phyloP scores from a whole-genome alignment of 2,797 vertebrate species.

The Karalla daura region DNA sequence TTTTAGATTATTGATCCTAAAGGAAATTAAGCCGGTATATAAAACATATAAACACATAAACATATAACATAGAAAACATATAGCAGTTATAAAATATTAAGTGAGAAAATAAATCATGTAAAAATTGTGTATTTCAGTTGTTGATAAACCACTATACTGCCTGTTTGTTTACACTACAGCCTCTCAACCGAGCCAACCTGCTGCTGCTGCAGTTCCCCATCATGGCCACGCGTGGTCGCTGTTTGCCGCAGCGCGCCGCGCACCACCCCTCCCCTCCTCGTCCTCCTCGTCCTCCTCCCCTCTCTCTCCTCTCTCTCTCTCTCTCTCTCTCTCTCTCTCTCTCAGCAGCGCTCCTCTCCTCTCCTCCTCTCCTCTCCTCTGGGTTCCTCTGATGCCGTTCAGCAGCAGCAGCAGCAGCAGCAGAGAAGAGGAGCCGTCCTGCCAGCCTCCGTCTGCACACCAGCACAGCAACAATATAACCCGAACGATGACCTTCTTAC shows the following conservation, averaged over 20 bases:
- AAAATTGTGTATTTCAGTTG: too few relatives aligned
- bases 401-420: slow-evolving; percentile 67
- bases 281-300: not conserved
- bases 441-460: slow-evolving; percentile 45
- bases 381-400: slow-evolving; percentile 73
- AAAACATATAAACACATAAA: too few relatives aligned
- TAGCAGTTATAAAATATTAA: too few relatives aligned
- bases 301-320: slow-evolving; percentile 4
- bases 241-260: slow-evolving; percentile 31
- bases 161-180: too few relatives aligned
- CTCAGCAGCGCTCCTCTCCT: not conserved
- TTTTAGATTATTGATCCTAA: too few relatives aligned
- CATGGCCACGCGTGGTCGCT: slow-evolving; percentile 60
- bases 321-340: not conserved
- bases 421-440: slow-evolving; percentile 37
- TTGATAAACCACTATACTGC: too few relatives aligned
- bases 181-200: not conserved
- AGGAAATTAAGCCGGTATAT: too few relatives aligned
- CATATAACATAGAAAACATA: too few relatives aligned
- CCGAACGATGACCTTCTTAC: slow-evolving; percentile 82
- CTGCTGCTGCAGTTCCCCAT: not conserved
- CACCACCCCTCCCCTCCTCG: slow-evolving; percentile 5
- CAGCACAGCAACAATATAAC: slow-evolving; percentile 54
- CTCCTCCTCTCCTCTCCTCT: slow-evolving; percentile 31
- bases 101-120: too few relatives aligned